A percentile compares a stretch with the other conserved stretches of the same genome.
Evolutionary conservation across 2,888 invertebrate species (phyloP).

Genomic region (Thera britannica): DNA sequence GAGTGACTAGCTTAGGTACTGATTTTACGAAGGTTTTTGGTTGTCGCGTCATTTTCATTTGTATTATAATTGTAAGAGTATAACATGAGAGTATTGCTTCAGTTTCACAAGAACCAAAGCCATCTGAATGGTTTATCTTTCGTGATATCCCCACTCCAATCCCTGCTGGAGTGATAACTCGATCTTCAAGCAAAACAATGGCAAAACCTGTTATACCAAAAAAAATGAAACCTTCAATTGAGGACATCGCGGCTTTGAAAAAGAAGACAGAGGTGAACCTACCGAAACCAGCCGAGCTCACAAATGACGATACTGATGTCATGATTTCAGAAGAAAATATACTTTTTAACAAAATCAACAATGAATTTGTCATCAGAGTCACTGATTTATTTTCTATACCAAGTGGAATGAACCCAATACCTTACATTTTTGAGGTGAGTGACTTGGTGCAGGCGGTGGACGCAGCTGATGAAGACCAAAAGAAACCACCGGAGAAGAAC

Average conservation of each 20-base stretch:
- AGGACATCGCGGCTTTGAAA: conserved; percentile 33
- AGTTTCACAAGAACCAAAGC: conserved; percentile 44
- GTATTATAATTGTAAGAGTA: too few relatives aligned
- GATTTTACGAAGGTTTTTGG: too few relatives aligned
- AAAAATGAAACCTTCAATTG: conserved; percentile 44
- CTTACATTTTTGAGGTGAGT: conserved; percentile 62
- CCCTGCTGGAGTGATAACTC: conserved; percentile 31
- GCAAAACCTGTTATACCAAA: conserved; percentile 40
- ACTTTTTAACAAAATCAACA: conserved; percentile 48
- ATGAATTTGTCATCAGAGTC: conserved; percentile 54
- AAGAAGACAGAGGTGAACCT: conserved; percentile 45
- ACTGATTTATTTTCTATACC: conserved; percentile 48
- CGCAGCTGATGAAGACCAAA: conserved; percentile 53
- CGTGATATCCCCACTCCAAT: conserved; percentile 41
- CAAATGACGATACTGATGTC: conserved; percentile 24
- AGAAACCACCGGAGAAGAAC: conserved; percentile 54
- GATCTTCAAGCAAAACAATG: conserved; percentile 48
- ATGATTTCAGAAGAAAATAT: conserved; percentile 46
- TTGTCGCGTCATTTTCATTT: too few relatives aligned
- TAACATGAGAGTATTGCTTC: neutral
- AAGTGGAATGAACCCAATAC: conserved; percentile 37
- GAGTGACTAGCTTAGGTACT: too few relatives aligned
- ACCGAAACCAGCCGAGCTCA: conserved; percentile 20
- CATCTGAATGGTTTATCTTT: conserved; percentile 65
- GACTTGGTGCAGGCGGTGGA: conserved; percentile 61